Evolutionary conservation across 2,888 invertebrate genomes (phyloP).

Genomic region (Papilio elwesi): DNA sequence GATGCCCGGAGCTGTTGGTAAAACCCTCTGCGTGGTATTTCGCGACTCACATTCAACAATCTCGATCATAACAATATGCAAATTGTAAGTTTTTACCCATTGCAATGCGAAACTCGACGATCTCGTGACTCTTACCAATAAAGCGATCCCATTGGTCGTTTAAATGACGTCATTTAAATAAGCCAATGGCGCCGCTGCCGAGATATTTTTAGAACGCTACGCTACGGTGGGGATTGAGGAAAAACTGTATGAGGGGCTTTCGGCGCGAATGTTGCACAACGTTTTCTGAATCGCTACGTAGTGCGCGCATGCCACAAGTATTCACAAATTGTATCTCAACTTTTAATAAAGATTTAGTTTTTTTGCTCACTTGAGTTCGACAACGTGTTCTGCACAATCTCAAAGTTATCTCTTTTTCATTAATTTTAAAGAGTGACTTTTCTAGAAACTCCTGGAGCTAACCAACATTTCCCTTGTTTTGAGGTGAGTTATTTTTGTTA

Average conservation of each 20-base stretch:
- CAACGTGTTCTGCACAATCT: constrained; percentile 25
- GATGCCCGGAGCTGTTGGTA: constrained; percentile 42
- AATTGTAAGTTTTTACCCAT: constrained; percentile 47
- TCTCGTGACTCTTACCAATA: constrained; percentile 70
- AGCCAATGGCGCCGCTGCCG: constrained; percentile 60
- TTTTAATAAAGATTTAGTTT: constrained; percentile 33
- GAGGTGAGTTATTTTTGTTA: constrained; percentile 45
- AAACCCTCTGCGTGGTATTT: constrained; percentile 48
- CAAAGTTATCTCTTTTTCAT: constrained; percentile 50
- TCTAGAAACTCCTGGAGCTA: constrained; percentile 42
- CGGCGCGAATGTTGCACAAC: constrained; percentile 73
- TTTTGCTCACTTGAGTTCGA: constrained; percentile 17
- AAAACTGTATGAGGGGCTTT: constrained; percentile 61
- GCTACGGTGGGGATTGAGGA: constrained; percentile 71
- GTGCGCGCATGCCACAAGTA: constrained; percentile 55
- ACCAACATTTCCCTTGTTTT: constrained; percentile 46
- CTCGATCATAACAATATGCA: background rate
- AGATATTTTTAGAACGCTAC: constrained; percentile 78
- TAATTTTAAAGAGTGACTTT: constrained; percentile 51
- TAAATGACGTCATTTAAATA: constrained; percentile 67
- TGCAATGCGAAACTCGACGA: constrained; percentile 50
- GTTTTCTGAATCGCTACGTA: constrained; percentile 64
- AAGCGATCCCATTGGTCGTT: constrained; percentile 60
- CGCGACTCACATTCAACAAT: constrained; percentile 40
- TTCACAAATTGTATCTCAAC: constrained; percentile 33